Conservation (phyloP, 2,888 invertebrate species). For the Corythucha ciliata region DNA sequence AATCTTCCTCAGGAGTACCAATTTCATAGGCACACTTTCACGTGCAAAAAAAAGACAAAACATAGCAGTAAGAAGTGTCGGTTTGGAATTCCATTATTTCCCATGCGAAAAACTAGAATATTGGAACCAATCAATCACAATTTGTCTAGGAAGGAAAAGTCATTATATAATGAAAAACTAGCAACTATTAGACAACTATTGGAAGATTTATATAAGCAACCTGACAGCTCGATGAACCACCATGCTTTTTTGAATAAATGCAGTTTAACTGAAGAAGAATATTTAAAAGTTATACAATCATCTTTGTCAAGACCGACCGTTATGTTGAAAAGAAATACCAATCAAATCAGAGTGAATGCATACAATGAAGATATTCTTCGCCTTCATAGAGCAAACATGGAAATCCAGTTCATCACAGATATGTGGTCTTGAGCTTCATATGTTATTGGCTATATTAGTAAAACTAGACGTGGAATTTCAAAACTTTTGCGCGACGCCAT, state of each 20-base stretch:
- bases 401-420: conserved; percentile 12
- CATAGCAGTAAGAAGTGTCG: conserved; percentile 6
- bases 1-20: no score
- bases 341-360: neutral
- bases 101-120: conserved; percentile 6
- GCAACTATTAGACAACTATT: neutral
- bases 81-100: conserved; percentile 15
- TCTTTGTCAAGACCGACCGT: neutral
- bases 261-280: neutral
- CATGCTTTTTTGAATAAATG: neutral
- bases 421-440: neutral
- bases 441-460: conserved; percentile 12
- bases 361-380: conserved; percentile 4
- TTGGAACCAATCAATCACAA: no score
- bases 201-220: neutral
- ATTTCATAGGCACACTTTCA: conserved; percentile 5
- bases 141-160: no score
- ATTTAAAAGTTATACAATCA: neutral
- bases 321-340: conserved; percentile 2
- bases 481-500: conserved; percentile 3
- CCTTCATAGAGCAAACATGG: conserved; percentile 7
- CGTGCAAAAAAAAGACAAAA: conserved; percentile 5
- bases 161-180: neutral
- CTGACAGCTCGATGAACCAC: neutral
- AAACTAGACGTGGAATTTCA: conserved; percentile 6